A percentile compares a stretch with the other conserved stretches of the same genome.
Conservation (phyloP, 2,113 vertebrate species). For the Colius striatus region DNA sequence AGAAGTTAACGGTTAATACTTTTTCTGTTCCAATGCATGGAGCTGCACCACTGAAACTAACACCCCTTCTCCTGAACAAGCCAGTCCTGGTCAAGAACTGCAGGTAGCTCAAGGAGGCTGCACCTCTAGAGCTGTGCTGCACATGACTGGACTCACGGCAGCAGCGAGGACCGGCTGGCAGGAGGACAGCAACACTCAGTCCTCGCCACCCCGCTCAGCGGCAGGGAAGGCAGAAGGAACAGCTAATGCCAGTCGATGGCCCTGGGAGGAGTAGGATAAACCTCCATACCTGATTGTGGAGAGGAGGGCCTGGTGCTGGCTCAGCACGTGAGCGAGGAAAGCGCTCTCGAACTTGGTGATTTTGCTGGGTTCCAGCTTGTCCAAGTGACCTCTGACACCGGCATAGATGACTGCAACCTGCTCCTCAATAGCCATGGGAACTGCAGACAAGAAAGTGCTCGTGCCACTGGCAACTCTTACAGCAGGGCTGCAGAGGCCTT, state of each 20-base stretch:
- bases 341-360: constrained; percentile 96
- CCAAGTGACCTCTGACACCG: constrained; percentile 93
- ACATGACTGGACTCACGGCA: rapidly evolving
- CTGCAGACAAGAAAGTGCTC: constrained; percentile 58
- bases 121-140: background rate
- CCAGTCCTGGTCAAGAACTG: background rate
- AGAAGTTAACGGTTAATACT: background rate
- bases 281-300: constrained; percentile 82
- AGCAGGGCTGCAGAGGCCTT: background rate
- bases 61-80: background rate
- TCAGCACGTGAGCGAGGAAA: constrained; percentile 91
- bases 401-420: constrained; percentile 98
- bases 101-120: rapidly evolving
- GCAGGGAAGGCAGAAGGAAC: background rate
- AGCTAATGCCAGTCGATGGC: background rate
- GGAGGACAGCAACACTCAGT: background rate
- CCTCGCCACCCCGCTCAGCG: no score
- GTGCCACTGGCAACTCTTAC: background rate
- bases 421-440: constrained; percentile 98
- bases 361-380: constrained; percentile 98
- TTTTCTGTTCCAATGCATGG: background rate
- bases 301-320: constrained; percentile 91
- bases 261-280: background rate
- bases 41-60: background rate
- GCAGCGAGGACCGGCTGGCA: background rate